Base-by-base conservation (phyloP, 1,140 invertebrate species). In the Drosophila auraria region DNA sequence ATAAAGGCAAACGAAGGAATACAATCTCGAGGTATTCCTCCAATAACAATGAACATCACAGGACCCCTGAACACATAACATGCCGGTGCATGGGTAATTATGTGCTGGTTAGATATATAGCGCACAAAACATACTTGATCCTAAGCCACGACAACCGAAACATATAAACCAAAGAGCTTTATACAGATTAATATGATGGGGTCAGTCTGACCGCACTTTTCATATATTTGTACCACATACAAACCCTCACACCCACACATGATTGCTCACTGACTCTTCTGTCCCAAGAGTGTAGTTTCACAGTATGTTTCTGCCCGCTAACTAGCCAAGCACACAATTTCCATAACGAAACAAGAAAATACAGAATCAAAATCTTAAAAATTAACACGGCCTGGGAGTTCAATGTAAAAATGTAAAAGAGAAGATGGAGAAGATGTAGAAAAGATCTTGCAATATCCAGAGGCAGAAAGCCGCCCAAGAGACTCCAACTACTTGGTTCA, bases 41-140 rank as follows among this genome's bases (percentile, higher is more conserved):
- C 86, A 90, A 90, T 90, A 90, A 90, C 86, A 90, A 91, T 91
- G 82, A 86, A 72, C 77, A 86, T 82, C 87, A 80, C 53, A 62
- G 64, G 63, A 80, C 70, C 76, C 80, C 66, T 58, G 70, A 90
- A 89, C 86, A 90, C 70, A 70, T 65, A 75, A 86, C 87, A 90
- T 90, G 86, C 72, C 68, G 79, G 87, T 91, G 87, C 78, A 75
- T 69, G 54, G 75, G 77, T 69, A 78, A 91, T 90, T 90, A 84
- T 86, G 86, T 86, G 86, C 86, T 90, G 80, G 86, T 53, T 56
- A 68, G 75, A 11, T 79, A 27, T 72, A 72, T 51, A 68, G 82
- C 80, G 71, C 71, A 86, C 64, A 77, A 50, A 79, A 78, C 75
- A 62, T 74, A 65, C 66, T 74, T 56, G 72, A 71, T 53, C 30